These are phyloP conservation scores for Chorisops tibialis DNA, from an alignment of 2,888 invertebrate species.

Conservation along the genomic window DNA sequence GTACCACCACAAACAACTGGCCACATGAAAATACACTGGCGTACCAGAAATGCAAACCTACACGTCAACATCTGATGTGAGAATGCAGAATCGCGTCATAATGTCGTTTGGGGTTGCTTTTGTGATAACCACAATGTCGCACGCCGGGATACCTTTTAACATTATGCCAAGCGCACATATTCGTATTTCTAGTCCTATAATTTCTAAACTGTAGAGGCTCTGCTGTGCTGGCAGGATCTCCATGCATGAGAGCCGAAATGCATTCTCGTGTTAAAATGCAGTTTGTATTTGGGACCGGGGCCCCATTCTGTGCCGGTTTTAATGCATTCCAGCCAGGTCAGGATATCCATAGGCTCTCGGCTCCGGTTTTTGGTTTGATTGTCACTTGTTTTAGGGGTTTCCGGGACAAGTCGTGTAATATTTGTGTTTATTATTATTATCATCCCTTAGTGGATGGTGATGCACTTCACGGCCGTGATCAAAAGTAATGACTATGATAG, in stretches of 20 bases:
- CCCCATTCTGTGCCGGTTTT: slow-evolving; percentile 17
- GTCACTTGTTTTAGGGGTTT: slow-evolving; percentile 38
- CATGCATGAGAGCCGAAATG: neutral
- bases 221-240: neutral
- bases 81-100: slow-evolving; percentile 32
- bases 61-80: slow-evolving; percentile 31
- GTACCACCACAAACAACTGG: slow-evolving; percentile 26
- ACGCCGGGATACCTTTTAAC: slow-evolving; percentile 31
- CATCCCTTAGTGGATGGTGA: slow-evolving; percentile 3
- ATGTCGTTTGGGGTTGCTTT: slow-evolving; percentile 35
- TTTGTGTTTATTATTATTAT: slow-evolving; percentile 31
- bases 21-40: slow-evolving; percentile 31
- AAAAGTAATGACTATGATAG: too few species aligned
- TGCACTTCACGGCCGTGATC: neutral
- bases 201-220: neutral
- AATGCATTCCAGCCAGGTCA: slow-evolving; percentile 11
- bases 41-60: slow-evolving; percentile 30
- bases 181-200: slow-evolving; percentile 7
- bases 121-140: slow-evolving; percentile 35
- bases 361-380: slow-evolving; percentile 36
- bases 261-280: slow-evolving; percentile 22
- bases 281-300: slow-evolving; percentile 19
- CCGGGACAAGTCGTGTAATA: slow-evolving; percentile 32
- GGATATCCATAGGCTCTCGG: slow-evolving; percentile 29
- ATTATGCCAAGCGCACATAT: slow-evolving; percentile 19